Percentiles rank a stretch among this genome's conserved stretches.
Conservation (phyloP, 2,113 vertebrate genomes). For the Lophura nycthemera region DNA sequence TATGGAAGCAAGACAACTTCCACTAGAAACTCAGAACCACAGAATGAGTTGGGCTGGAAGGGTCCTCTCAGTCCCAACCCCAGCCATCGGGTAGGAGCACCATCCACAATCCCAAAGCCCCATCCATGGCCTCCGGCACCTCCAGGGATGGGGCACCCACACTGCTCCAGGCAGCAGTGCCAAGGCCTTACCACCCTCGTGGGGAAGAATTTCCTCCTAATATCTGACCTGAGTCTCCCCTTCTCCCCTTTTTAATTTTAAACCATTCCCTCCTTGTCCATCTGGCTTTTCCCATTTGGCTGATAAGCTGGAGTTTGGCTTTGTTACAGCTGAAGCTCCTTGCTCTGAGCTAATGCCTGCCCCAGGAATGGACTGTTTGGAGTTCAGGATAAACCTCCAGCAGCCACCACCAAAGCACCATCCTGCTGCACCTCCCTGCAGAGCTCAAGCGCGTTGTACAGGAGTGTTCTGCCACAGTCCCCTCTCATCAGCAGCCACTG, state of each 20-base stretch:
- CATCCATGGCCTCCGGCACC: too few relatives aligned
- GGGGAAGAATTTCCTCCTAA: too few relatives aligned
- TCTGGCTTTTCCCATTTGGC: not conserved
- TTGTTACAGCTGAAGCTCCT: not conserved
- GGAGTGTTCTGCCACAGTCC: fast-evolving
- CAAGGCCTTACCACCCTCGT: too few relatives aligned
- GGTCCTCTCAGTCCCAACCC: too few relatives aligned
- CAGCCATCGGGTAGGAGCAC: too few relatives aligned
- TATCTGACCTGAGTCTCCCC: too few relatives aligned
- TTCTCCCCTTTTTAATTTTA: too few relatives aligned
- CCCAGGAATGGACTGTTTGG: not conserved
- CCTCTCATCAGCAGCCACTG: not conserved
- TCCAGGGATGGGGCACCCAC: too few relatives aligned
- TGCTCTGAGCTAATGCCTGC: not conserved
- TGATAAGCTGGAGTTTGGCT: not conserved
- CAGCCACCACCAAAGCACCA: not conserved
- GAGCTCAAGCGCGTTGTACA: fast-evolving
- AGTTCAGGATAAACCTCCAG: not conserved
- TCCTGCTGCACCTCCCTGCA: not conserved
- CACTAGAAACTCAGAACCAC: not conserved
- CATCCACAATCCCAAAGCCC: too few relatives aligned
- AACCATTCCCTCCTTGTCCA: too few relatives aligned
- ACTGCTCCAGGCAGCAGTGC: too few relatives aligned
- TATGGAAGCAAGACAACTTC: not conserved
- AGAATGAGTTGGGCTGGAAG: not conserved